A percentile compares a stretch with the other conserved stretches of the same genome.
Conservation (phyloP, 2,888 invertebrate species). For the Acanthoscelides obtectus region DNA sequence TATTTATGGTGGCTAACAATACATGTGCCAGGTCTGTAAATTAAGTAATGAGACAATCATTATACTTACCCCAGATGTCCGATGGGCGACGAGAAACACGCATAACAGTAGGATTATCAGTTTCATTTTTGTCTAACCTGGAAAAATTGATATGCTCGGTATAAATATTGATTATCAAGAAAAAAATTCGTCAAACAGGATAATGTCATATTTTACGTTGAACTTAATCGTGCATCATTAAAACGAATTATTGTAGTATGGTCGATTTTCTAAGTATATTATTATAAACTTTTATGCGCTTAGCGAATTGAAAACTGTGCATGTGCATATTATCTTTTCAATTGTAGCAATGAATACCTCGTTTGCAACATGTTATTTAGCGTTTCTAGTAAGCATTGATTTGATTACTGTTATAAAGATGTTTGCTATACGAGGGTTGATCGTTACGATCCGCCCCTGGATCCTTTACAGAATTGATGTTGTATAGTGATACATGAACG, state of each 20-base stretch:
- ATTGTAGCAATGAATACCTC: not conserved
- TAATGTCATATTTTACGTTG: not conserved
- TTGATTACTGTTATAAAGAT: not conserved
- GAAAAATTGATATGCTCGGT: not conserved
- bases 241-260: not conserved
- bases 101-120: not conserved
- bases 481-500: no score
- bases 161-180: not conserved
- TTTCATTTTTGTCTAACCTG: not conserved
- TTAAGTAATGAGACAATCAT: not conserved
- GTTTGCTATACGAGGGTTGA: no score
- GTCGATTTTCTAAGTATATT: not conserved
- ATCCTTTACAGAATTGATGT: no score
- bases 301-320: not conserved
- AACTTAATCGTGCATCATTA: not conserved
- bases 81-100: not conserved
- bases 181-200: not conserved
- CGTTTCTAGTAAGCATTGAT: not conserved
- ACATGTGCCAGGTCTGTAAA: no score
- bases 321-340: not conserved
- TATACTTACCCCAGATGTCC: not conserved
- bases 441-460: no score
- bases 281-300: not conserved
- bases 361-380: not conserved
- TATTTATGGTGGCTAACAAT: not conserved